Percentiles rank a stretch among this genome's conserved stretches.
Evolutionary conservation across 2,797 vertebrate genomes (phyloP).

Genomic region (Psittacula echo): DNA sequence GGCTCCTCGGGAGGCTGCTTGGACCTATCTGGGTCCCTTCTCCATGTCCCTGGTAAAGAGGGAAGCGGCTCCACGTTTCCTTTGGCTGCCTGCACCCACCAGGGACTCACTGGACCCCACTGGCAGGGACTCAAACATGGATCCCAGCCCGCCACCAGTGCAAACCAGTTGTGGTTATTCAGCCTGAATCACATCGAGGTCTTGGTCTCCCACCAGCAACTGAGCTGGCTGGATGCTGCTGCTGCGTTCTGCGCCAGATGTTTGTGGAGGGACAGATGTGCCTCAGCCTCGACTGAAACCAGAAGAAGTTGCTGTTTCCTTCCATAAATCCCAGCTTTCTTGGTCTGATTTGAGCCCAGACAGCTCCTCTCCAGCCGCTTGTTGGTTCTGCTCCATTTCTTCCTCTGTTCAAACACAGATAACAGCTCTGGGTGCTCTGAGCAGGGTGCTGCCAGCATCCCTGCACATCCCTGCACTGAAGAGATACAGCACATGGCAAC

Average conservation of each 20-base stretch:
- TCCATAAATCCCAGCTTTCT: conserved; percentile 67
- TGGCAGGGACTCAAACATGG: conserved; percentile 38
- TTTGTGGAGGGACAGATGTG: conserved; percentile 67
- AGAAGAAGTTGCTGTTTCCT: conserved; percentile 45
- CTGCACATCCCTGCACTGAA: background rate
- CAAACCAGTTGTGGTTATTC: background rate
- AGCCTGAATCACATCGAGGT: background rate
- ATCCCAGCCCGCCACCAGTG: background rate
- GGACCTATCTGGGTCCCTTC: background rate
- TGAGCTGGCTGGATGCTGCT: conserved; percentile 63
- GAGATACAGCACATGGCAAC: background rate
- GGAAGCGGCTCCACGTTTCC: accelerated
- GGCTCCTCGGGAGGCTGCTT: accelerated
- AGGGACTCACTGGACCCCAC: background rate
- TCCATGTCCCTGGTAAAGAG: accelerated
- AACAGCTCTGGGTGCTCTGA: accelerated
- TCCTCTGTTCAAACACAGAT: conserved; percentile 2
- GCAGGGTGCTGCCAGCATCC: background rate
- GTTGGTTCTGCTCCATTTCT: background rate
- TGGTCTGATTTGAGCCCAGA: background rate
- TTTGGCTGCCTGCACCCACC: accelerated
- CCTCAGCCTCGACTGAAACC: conserved; percentile 11
- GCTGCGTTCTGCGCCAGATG: conserved; percentile 41
- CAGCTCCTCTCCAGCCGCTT: background rate
- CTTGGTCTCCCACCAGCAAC: background rate